These are phyloP conservation scores for Tholera decimalis DNA, from an alignment of 2,888 invertebrate species.

Conservation along the genomic window DNA sequence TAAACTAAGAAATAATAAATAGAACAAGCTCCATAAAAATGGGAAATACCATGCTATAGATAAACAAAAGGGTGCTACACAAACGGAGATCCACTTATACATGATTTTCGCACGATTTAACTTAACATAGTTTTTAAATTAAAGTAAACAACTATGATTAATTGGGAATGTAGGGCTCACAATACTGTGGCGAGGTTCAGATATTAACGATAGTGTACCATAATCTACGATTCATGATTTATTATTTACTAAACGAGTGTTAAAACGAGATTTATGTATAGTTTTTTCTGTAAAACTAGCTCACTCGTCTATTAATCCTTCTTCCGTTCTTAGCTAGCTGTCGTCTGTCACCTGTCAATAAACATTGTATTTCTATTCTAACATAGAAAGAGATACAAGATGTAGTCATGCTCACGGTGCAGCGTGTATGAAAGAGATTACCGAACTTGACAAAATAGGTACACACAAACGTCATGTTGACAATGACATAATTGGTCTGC, in stretches of 20 bases:
- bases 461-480: constrained; percentile 17
- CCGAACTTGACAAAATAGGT: not conserved
- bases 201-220: constrained; percentile 1
- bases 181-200: constrained; percentile 10
- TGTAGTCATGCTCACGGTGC: accelerated
- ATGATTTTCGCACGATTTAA: constrained; percentile 69
- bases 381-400: constrained; percentile 29
- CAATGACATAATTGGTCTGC: constrained; percentile 1
- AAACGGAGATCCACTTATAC: constrained; percentile 78
- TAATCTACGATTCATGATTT: constrained; percentile 28
- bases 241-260: not conserved
- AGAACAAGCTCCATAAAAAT: constrained; percentile 77
- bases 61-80: constrained; percentile 75
- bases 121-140: constrained; percentile 49
- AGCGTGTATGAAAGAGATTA: constrained; percentile 16
- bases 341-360: no score
- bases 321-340: constrained; percentile 29
- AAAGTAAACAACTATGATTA: constrained; percentile 51
- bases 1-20: constrained; percentile 76
- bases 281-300: constrained; percentile 27
- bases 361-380: constrained; percentile 4
- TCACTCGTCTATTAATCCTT: constrained; percentile 20
- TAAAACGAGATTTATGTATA: constrained; percentile 7
- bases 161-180: constrained; percentile 24
- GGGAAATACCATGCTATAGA: constrained; percentile 82